A percentile compares a stretch with the other conserved stretches of the same genome.
These are phyloP conservation scores for Patiria pectinifera DNA, from an alignment of 53 echinoderm and acorn worm species.

Conservation along the genomic window DNA sequence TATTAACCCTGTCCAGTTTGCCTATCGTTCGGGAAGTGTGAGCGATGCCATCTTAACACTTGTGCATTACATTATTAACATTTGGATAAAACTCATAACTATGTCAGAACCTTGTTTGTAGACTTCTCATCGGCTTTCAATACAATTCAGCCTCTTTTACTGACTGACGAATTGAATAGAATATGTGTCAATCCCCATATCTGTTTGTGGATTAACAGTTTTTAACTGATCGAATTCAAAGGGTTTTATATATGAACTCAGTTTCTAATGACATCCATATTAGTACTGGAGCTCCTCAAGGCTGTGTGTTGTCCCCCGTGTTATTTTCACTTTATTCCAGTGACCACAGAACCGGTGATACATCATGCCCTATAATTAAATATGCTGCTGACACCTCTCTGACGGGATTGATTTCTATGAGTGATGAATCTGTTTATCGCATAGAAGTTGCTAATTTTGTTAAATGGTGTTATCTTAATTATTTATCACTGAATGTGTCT, in stretches of 20 bases:
- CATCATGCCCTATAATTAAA: background rate
- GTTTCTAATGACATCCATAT: background rate
- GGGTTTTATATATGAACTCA: background rate
- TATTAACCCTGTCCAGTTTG: background rate
- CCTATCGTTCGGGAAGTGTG: slow-evolving; percentile 12
- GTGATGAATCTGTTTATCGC: slow-evolving; percentile 5
- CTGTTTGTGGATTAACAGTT: background rate
- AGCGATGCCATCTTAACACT: background rate
- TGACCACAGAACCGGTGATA: background rate
- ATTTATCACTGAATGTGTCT: too few relatives aligned
- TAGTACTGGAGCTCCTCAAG: slow-evolving; percentile 22
- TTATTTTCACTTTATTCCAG: slow-evolving; percentile 24
- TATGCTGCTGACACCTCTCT: slow-evolving; percentile 17
- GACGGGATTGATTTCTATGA: background rate
- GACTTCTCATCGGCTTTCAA: too few relatives aligned
- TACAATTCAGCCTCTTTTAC: background rate
- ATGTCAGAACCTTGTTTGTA: background rate
- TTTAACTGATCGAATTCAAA: background rate
- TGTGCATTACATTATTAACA: slow-evolving; percentile 19
- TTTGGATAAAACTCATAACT: slow-evolving; percentile 1
- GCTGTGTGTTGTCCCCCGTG: background rate
- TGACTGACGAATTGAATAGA: background rate
- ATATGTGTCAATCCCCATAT: background rate
- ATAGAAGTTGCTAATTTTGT: slow-evolving; percentile 9
- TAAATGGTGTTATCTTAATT: background rate